phyloP scores from a whole-genome alignment of 1,140 invertebrate genomes.

The Melitaea cinxia region DNA sequence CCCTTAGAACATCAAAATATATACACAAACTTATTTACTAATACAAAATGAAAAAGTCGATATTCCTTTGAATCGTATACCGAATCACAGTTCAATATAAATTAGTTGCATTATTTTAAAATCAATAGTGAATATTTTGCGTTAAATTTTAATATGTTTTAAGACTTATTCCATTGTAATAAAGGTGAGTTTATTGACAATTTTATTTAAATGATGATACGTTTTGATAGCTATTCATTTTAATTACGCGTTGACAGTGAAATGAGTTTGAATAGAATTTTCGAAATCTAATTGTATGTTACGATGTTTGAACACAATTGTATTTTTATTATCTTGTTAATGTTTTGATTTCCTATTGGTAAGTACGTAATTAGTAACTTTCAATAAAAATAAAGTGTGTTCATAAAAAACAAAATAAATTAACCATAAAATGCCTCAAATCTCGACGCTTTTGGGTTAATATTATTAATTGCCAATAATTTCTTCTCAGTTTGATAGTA shows the following conservation, averaged over 20 bases:
- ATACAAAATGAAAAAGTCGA: neutral
- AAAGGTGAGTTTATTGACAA: neutral
- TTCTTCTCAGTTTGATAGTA: no score
- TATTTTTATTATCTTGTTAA: conserved; percentile 1
- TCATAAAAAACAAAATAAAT: no score
- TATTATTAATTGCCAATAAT: no score
- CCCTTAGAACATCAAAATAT: neutral
- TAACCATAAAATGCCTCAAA: no score
- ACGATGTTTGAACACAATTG: conserved; percentile 32
- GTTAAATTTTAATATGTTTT: neutral
- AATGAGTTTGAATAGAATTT: conserved; percentile 7
- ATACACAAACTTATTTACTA: neutral
- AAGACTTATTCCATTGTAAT: neutral
- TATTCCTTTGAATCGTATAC: neutral
- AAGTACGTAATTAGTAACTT: conserved; percentile 18
- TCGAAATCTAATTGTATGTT: conserved; percentile 24
- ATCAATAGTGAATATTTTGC: conserved; percentile 14
- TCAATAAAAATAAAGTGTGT: neutral
- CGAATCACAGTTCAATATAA: neutral
- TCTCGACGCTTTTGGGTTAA: no score
- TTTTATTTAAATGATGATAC: conserved; percentile 40
- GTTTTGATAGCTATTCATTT: conserved; percentile 36
- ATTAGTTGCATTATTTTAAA: conserved; percentile 15
- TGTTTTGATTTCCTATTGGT: conserved; percentile 25
- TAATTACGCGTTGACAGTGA: conserved; percentile 55